Conservation (phyloP, 2,113 vertebrate genomes). For the Ahaetulla prasina region DNA sequence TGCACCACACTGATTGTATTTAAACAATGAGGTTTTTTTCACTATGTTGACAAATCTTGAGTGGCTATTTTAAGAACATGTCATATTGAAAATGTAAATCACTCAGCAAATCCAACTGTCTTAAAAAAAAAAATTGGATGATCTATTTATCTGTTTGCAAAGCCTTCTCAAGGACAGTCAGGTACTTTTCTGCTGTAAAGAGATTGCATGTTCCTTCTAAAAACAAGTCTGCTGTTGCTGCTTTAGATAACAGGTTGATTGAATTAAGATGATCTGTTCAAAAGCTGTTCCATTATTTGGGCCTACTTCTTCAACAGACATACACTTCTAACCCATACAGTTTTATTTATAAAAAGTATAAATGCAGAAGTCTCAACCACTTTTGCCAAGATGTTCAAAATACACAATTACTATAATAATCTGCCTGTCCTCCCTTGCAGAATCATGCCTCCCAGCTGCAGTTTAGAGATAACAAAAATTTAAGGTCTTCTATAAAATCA, state of each 20-base stretch:
- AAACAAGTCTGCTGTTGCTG: not conserved
- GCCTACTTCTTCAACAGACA: not conserved
- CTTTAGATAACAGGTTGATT: not conserved
- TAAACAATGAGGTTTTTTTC: not conserved
- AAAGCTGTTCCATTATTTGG: not conserved
- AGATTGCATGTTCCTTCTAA: not conserved
- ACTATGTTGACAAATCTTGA: not conserved
- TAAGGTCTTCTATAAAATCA: not conserved
- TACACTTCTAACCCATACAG: not conserved
- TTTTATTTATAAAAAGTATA: conserved; percentile 1
- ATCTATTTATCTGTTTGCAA: not conserved
- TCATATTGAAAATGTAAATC: not conserved
- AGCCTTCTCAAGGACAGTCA: not conserved
- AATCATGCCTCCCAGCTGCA: not conserved
- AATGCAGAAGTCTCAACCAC: not conserved
- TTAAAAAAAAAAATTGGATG: not conserved
- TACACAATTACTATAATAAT: not conserved
- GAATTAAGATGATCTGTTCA: not conserved
- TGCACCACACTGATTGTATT: not conserved
- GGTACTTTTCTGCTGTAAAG: not conserved
- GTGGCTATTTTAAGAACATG: not conserved
- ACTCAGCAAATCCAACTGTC: not conserved
- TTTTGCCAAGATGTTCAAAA: not conserved
- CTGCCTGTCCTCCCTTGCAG: not conserved
- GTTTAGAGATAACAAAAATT: not conserved